These are phyloP conservation scores for Menidia beryllina DNA, from an alignment of 2,113 vertebrate genomes.

Conservation along the genomic window DNA sequence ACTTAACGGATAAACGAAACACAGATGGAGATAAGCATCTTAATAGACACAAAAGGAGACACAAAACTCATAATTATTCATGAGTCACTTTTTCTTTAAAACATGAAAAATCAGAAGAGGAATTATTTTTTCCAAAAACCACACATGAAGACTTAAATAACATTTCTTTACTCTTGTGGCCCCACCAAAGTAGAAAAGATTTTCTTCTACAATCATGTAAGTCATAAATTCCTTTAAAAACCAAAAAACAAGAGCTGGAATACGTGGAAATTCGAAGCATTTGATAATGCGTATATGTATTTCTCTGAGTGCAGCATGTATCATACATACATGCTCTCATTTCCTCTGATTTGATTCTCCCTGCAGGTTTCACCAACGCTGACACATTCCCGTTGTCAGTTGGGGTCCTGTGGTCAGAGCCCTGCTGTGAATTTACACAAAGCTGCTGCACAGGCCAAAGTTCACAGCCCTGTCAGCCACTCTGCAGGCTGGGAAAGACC, in stretches of 20 bases:
- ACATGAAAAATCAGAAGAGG: too few relatives aligned
- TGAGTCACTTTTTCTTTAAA: too few relatives aligned
- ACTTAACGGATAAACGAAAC: too few relatives aligned
- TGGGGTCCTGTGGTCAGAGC: slow-evolving; percentile 2
- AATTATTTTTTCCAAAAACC: too few relatives aligned
- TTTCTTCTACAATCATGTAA: background rate
- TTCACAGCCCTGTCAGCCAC: slow-evolving; percentile 12
- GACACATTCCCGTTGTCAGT: slow-evolving; percentile 17
- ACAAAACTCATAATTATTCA: too few relatives aligned
- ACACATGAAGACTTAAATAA: background rate
- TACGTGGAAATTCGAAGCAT: too few relatives aligned
- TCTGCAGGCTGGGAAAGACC: background rate
- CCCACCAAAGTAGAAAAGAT: too few relatives aligned
- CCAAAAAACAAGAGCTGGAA: too few relatives aligned
- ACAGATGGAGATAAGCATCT: too few relatives aligned
- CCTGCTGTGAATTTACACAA: slow-evolving; percentile 39
- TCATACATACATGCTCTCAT: background rate
- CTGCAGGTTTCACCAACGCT: background rate
- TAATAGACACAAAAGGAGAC: too few relatives aligned
- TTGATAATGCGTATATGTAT: too few relatives aligned
- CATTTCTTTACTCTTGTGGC: background rate
- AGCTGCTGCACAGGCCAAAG: slow-evolving; percentile 40
- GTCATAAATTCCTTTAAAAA: background rate
- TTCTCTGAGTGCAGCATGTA: background rate
- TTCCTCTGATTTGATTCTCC: background rate